Evolutionary conservation across 2,113 vertebrate species (phyloP), one percentile per base, ranked within the genome.

Genomic region (Protobothrops mucrosquamatus): DNA sequence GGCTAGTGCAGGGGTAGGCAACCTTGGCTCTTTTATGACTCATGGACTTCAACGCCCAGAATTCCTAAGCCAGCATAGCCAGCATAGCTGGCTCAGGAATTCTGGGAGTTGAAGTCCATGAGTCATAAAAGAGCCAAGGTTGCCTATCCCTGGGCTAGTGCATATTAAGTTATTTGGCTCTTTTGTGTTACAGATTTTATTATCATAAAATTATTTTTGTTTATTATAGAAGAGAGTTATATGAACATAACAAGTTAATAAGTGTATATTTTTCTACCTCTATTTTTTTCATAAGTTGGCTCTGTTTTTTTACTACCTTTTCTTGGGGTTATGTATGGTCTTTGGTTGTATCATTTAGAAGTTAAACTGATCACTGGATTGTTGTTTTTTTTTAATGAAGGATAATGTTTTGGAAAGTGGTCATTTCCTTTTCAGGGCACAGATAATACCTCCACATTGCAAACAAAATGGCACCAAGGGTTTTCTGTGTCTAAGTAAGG

Each of bases 351-450:
- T 85, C 87, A 57, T 85, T 92, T 23, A 64, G 69, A 92, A 89
- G 59, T 86, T 93, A 57, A 92, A 96, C 92, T 23, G 81, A 95
- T 91, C 87, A 92, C 92, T 91, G 87, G 0, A 4, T 4, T 56
- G 15, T 55, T 1, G 39, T 3, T 23, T 57, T 57, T 54, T 55
- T 91, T 89, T 92, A 93, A 92, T 54, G 54, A 29, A 92, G 87
- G 93, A 85, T 54, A 81, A 0, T 0, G 89, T 91, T 51, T 61
- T 92, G 89, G 56, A 48, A 95, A 56, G 94, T 39, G 74, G 88
- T 93, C n/a, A 39, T 23, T 94, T 92, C 90, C 46, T 46, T 46
- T 46, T 46, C 46, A 91, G 91, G 93, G 94, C 56, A 92, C 93
- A 55, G 88, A 54, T 14, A 93, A 94, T 90, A 55, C 86, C 93